Evolutionary conservation across 2,797 vertebrate genomes (phyloP).

Genomic region (Thaleichthys pacificus): DNA sequence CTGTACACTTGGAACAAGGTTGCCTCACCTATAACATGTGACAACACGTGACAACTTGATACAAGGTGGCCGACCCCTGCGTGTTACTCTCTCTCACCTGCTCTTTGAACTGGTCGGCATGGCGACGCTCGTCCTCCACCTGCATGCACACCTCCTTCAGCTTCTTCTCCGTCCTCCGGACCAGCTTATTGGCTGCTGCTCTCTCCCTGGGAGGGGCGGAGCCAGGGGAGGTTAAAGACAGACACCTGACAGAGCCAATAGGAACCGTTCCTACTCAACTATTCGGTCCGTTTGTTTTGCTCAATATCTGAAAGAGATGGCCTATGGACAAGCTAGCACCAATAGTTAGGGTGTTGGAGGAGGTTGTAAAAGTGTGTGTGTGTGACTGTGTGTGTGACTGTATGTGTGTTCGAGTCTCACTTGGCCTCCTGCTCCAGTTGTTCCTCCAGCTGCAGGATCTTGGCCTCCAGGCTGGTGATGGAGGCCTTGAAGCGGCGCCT

Average conservation of each 20-base stretch:
- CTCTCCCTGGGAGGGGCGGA: constrained; percentile 79
- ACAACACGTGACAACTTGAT: neutral
- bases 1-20: too few relatives aligned
- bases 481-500: constrained; percentile 95
- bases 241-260: neutral
- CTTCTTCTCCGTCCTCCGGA: constrained; percentile 95
- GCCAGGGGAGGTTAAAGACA: neutral
- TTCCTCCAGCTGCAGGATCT: constrained; percentile 93
- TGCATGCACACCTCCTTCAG: constrained; percentile 98
- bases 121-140: constrained; percentile 95
- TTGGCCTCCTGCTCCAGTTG: constrained; percentile 98
- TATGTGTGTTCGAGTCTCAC: constrained; percentile 67
- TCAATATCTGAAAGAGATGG: too few relatives aligned
- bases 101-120: constrained; percentile 96
- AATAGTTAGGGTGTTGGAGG: too few relatives aligned
- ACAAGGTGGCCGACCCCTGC: neutral
- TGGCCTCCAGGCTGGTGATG: constrained; percentile 91
- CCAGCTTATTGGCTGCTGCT: constrained; percentile 91
- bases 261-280: too few relatives aligned
- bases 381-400: too few relatives aligned
- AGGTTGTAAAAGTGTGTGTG: neutral
- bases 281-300: too few relatives aligned
- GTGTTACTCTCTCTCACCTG: constrained; percentile 73
- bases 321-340: too few relatives aligned
- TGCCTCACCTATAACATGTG: too few relatives aligned